Conservation (phyloP, 2,888 invertebrate species). For the Dyspetes luteomarginatus region DNA sequence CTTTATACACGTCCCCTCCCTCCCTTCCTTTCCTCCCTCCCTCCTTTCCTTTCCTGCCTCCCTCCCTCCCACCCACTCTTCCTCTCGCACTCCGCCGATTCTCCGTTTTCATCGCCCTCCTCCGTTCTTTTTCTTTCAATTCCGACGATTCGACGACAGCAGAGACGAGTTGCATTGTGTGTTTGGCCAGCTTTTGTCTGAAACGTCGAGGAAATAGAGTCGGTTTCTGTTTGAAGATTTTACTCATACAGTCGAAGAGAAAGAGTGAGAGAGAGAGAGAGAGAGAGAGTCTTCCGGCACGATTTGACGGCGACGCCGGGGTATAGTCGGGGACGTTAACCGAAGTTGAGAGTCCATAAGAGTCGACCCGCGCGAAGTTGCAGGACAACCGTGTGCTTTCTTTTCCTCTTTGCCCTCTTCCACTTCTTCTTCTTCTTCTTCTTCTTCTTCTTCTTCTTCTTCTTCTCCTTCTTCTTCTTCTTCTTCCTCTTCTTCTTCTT, state of each 20-base stretch:
- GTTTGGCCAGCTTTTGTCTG: constrained; percentile 62
- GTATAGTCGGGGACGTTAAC: constrained; percentile 53
- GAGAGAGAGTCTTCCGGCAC: constrained; percentile 51
- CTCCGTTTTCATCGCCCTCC: too few species aligned
- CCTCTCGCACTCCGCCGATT: not conserved
- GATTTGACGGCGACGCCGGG: constrained; percentile 50
- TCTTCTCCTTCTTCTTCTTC: not conserved
- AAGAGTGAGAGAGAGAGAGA: not conserved
- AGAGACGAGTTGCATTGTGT: constrained; percentile 62
- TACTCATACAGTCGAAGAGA: constrained; percentile 1
- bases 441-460: not conserved
- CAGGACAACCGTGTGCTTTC: constrained; percentile 13
- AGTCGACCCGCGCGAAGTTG: constrained; percentile 30
- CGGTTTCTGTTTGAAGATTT: constrained; percentile 65
- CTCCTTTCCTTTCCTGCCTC: not conserved
- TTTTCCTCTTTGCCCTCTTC: not conserved
- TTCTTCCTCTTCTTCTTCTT: not conserved
- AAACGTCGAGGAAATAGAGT: constrained; percentile 60
- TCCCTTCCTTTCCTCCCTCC: not conserved
- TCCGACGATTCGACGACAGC: constrained; percentile 54
- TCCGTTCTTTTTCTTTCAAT: not conserved
- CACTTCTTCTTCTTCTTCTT: not conserved
- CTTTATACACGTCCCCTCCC: constrained; percentile 19
- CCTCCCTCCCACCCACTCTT: not conserved
- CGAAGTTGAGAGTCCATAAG: constrained; percentile 58